A percentile compares a stretch with the other conserved stretches of the same genome.
Evolutionary conservation across 2,797 vertebrate species (phyloP).

Genomic region (Scleropages formosus): DNA sequence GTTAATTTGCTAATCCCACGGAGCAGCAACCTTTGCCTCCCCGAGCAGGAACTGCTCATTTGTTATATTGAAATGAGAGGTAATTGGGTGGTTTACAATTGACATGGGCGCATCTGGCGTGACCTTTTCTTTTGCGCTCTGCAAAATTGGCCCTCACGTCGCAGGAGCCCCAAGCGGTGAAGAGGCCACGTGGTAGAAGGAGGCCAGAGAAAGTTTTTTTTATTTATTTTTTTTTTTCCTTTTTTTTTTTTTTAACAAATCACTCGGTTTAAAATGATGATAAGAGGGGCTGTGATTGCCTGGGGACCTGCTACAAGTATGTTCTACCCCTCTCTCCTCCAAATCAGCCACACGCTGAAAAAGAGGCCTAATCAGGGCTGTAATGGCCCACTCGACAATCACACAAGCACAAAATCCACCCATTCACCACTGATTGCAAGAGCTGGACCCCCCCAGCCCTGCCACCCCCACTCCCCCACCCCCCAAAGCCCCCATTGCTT

Average conservation of each 20-base stretch:
- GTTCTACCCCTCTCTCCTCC: conserved; percentile 74
- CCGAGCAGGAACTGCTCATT: conserved; percentile 56
- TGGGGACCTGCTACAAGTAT: conserved; percentile 72
- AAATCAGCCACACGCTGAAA: conserved; percentile 82
- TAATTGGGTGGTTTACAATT: conserved; percentile 68
- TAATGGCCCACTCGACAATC: conserved; percentile 99
- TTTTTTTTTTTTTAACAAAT: conserved; percentile 63
- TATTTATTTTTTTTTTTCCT: conserved; percentile 1
- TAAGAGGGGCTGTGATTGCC: conserved; percentile 87
- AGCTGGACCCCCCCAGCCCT: conserved; percentile 65
- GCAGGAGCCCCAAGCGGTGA: too few species aligned
- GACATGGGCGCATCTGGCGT: conserved; percentile 61
- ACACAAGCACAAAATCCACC: conserved; percentile 93
- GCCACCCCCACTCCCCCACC: conserved; percentile 50
- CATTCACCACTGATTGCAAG: conserved; percentile 97
- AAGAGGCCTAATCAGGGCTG: conserved; percentile 87
- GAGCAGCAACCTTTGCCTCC: conserved; percentile 54
- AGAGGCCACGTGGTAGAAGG: conserved; percentile 36
- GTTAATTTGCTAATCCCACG: conserved; percentile 57
- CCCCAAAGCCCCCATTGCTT: conserved; percentile 43
- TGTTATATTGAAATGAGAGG: conserved; percentile 67
- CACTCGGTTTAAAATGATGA: conserved; percentile 76
- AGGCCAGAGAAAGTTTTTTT: conserved; percentile 37
- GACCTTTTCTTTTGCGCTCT: conserved; percentile 71
- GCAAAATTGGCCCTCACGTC: conserved; percentile 54